phyloP scores from a whole-genome alignment of 1,140 invertebrate species.

The Harlomillsia oculata region DNA sequence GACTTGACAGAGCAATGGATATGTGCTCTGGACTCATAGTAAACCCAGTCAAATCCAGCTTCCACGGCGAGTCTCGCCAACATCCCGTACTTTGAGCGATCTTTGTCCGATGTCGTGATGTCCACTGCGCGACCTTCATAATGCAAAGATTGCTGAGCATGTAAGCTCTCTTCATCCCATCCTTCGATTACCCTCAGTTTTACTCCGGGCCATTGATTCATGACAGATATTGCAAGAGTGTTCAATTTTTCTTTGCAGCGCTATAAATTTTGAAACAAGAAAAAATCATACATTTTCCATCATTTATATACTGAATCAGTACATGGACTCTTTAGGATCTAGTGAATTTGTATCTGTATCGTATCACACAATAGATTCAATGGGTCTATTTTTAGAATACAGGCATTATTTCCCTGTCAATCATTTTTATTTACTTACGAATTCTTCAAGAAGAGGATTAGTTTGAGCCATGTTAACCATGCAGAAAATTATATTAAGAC shows the following conservation, averaged over 20 bases:
- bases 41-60: conserved; percentile 97
- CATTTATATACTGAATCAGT: no score
- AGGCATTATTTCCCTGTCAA: no score
- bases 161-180: conserved; percentile 77
- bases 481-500: no score
- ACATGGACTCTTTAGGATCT: no score
- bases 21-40: conserved; percentile 84
- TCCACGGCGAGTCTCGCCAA: conserved; percentile 88
- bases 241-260: conserved; percentile 91
- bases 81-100: conserved; percentile 88
- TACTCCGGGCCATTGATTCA: conserved; percentile 96
- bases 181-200: conserved; percentile 82
- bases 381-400: no score
- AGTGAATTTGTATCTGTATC: no score
- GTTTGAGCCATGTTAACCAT: no score
- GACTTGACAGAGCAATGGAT: conserved; percentile 97
- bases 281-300: no score
- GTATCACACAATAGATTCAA: no score
- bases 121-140: conserved; percentile 94
- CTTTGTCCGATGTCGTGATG: conserved; percentile 85
- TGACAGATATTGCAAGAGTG: conserved; percentile 86
- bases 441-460: no score
- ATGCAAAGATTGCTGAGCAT: conserved; percentile 73
- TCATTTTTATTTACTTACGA: no score
- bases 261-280: conserved; percentile 50